phyloP scores from a whole-genome alignment of 2,797 vertebrate species.

The Enteromius viviparus region DNA sequence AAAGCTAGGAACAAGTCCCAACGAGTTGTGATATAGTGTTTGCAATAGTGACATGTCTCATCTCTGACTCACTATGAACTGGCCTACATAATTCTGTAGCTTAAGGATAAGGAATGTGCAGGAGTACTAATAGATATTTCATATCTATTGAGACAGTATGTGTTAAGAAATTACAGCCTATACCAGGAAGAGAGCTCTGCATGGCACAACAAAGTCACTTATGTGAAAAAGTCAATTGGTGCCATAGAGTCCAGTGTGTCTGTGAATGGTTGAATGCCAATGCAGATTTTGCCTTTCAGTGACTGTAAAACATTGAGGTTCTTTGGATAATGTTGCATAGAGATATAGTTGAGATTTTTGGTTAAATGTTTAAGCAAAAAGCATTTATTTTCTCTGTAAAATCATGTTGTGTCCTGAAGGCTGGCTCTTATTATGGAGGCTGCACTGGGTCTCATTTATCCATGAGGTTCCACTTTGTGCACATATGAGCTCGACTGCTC shows the following conservation, averaged over 20 bases:
- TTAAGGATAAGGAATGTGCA: not conserved
- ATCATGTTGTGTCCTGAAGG: not conserved
- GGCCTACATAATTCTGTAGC: constrained; percentile 4
- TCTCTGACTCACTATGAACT: not conserved
- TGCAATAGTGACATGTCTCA: constrained; percentile 2
- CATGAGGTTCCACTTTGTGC: constrained; percentile 12
- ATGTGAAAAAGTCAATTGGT: not conserved
- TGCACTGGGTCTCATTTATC: not conserved
- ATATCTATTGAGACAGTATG: not conserved
- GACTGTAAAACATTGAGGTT: not conserved
- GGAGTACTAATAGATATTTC: not conserved
- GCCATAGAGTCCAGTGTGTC: not conserved
- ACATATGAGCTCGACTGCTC: not conserved
- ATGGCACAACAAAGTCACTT: not conserved
- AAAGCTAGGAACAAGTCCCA: constrained; percentile 32
- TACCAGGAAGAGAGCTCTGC: not conserved
- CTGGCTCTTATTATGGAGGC: not conserved
- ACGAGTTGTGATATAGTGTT: constrained; percentile 15
- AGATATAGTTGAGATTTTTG: not conserved
- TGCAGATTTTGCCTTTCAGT: not conserved
- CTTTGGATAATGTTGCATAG: not conserved
- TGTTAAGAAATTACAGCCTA: not conserved
- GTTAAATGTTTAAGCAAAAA: not conserved
- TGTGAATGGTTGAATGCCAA: constrained; percentile 2
- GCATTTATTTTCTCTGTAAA: not conserved